Base-by-base conservation (phyloP, 2,113 vertebrate genomes). In the Paratilapia polleni region DNA sequence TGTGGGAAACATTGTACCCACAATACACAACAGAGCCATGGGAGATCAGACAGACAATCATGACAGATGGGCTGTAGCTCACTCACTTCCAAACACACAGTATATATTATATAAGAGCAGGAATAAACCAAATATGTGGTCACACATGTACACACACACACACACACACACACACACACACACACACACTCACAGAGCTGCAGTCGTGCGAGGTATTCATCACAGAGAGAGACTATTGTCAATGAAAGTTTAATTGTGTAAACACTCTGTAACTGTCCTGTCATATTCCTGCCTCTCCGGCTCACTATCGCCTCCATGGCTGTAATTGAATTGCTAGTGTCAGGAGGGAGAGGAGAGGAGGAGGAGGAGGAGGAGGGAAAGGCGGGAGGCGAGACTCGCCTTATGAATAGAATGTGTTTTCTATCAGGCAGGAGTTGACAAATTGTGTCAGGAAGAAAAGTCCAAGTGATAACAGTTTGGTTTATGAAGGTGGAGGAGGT, bases 201-300 rank as follows among this genome's bases (percentile, higher is more conserved):
- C 60, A 17, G 28, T 13, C 4, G 36, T 31, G 52, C 96, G 93
- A 60, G 94, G 95, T 97, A 98, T 97, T 97, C 97, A 97, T 97
- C 97, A 97, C 97, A 81, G 14, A 82, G 11, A 28, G 13, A 74
- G 10, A 28, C 96, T 97, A 97, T 97, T 98, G 97, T 97, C 97
- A 97, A 96, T 94, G 97, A 98, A 97, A 97, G 97, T 98, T 98
- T 98, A 98, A 98, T 97, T 98, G 97, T 97, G 98, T 98, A 98
- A 98, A 98, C 97, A 98, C 97, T 97, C 96, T 97, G 97, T 98
- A 98, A 97, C 96, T 97, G 97, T 98, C 97, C 97, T 97, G 97
- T 99, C 97, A 98, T 97, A 98, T 98, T 97, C 97, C 97, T 97
- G 97, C 97, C 49, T 97, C 97, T 96, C 38, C 93, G 95, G 95